Percentiles rank a stretch among this genome's conserved stretches.
Evolutionary conservation across 2,888 invertebrate genomes (phyloP).

Genomic region (Drosophila stalkeri): DNA sequence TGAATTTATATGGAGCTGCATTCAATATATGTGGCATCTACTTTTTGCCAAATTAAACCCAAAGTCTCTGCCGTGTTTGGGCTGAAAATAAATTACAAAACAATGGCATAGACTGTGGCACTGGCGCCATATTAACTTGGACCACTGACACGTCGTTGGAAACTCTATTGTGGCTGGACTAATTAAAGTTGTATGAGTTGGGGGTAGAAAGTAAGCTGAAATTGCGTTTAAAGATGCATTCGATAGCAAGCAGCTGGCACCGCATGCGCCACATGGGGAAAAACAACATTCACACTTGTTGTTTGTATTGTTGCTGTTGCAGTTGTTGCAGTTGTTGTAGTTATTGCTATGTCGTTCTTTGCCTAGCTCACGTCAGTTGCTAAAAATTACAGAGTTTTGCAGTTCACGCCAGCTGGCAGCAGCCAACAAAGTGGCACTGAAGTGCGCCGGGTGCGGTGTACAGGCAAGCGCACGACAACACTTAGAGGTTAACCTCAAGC

Average conservation of each 20-base stretch:
- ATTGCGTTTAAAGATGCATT: constrained; percentile 47
- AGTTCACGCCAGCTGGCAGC: constrained; percentile 46
- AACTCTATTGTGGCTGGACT: constrained; percentile 24
- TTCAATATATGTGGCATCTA: background rate
- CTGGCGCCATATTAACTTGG: constrained; percentile 40
- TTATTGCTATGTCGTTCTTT: background rate
- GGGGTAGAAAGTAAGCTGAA: constrained; percentile 12
- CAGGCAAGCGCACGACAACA: constrained; percentile 58
- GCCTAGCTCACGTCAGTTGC: constrained; percentile 40
- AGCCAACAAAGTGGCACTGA: constrained; percentile 61
- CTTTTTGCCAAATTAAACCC: constrained; percentile 11
- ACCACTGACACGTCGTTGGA: constrained; percentile 22
- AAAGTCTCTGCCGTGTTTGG: constrained; percentile 1
- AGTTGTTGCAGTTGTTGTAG: constrained; percentile 9
- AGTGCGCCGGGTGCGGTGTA: constrained; percentile 31
- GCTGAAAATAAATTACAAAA: constrained; percentile 24
- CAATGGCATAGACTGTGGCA: constrained; percentile 18
- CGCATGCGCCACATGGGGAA: constrained; percentile 18
- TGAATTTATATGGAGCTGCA: constrained; percentile 11
- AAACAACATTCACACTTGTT: constrained; percentile 28
- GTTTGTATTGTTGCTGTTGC: background rate
- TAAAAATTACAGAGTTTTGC: constrained; percentile 65
- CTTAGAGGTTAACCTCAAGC: constrained; percentile 72
- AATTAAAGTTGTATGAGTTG: constrained; percentile 44
- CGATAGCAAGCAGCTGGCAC: constrained; percentile 30